Evolutionary conservation across 2,113 vertebrate genomes (phyloP).

Genomic region (Macroglossus sobrinus): DNA sequence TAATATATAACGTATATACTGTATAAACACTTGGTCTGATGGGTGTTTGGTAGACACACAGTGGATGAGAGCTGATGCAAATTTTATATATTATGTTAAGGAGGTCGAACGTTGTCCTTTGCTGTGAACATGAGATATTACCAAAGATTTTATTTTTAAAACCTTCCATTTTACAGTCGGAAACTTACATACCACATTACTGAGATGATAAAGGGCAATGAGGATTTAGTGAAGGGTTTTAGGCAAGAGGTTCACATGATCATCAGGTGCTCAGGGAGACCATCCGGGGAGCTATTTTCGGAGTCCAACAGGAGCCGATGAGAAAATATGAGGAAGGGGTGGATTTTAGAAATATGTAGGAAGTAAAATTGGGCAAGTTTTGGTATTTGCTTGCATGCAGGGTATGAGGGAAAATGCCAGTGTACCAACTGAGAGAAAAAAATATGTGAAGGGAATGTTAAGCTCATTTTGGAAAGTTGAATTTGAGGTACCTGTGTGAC

Average conservation of each 20-base stretch:
- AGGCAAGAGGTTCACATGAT: neutral
- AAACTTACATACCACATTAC: no score
- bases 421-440: neutral
- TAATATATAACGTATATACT: neutral
- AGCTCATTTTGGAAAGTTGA: neutral
- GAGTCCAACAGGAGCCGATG: neutral
- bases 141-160: no score
- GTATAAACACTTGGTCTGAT: neutral
- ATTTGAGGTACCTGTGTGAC: neutral
- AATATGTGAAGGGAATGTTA: neutral
- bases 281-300: neutral
- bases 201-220: neutral
- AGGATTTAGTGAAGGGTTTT: neutral
- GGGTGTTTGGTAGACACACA: neutral
- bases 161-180: no score
- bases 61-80: neutral
- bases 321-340: neutral
- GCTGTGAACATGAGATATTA: no score
- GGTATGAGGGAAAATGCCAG: neutral
- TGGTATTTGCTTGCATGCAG: neutral
- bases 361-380: constrained; percentile 19
- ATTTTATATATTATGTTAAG: neutral
- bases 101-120: neutral
- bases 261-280: neutral
- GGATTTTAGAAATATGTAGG: neutral